Conservation (phyloP, 1,140 invertebrate genomes). For the Zaprionus lachaisei region DNA sequence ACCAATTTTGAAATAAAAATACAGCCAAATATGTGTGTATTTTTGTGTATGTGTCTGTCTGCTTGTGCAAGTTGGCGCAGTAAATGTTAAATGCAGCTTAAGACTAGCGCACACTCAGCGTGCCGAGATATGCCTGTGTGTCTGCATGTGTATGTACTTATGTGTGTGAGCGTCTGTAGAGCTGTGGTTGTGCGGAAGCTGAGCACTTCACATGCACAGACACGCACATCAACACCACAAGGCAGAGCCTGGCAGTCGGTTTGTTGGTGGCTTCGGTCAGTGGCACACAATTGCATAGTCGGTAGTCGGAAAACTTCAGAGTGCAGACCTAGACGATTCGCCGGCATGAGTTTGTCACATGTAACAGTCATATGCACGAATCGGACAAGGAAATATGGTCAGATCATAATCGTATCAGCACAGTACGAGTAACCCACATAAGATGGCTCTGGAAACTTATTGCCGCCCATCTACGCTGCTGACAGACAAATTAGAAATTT, state of each 20-base stretch:
- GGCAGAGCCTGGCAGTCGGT: conserved; percentile 13
- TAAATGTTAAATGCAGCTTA: conserved; percentile 40
- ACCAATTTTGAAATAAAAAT: conserved; percentile 80
- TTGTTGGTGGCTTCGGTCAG: conserved; percentile 26
- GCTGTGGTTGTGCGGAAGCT: conserved; percentile 44
- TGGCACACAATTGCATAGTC: conserved; percentile 25
- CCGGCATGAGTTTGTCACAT: conserved; percentile 47
- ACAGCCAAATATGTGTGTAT: conserved; percentile 32
- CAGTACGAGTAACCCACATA: conserved; percentile 21
- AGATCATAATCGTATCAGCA: conserved; percentile 46
- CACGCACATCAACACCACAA: conserved; percentile 41
- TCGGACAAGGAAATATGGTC: conserved; percentile 43
- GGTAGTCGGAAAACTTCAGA: conserved; percentile 51
- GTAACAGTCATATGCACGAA: conserved; percentile 61
- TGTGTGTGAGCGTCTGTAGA: conserved; percentile 15
- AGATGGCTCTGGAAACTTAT: conserved; percentile 24
- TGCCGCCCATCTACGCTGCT: conserved; percentile 32
- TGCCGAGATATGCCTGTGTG: neutral
- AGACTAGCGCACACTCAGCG: conserved; percentile 5
- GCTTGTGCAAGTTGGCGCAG: neutral
- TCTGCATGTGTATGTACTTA: neutral
- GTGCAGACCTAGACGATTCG: conserved; percentile 22
- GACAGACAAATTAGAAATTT: conserved; percentile 55
- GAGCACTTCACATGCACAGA: conserved; percentile 58
- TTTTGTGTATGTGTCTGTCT: neutral